These are phyloP conservation scores for Suricata suricatta DNA, from an alignment of 2,113 vertebrate species.

Conservation along the genomic window DNA sequence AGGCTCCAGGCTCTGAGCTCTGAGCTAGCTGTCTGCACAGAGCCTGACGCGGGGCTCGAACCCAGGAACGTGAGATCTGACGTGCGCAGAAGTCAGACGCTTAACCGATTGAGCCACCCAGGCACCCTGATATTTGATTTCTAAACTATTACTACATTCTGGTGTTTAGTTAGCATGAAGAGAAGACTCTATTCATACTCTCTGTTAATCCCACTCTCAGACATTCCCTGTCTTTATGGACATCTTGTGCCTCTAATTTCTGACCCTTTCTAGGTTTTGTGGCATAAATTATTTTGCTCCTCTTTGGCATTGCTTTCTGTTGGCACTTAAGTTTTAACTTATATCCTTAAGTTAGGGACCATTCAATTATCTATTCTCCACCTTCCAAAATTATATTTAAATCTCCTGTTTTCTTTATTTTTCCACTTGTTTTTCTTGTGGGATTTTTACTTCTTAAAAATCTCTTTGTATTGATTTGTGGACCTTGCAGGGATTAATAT, in stretches of 20 bases:
- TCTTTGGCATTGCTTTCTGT: background rate
- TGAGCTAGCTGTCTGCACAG: no score
- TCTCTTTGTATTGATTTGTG: background rate
- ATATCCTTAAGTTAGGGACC: background rate
- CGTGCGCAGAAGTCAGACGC: no score
- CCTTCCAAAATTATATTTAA: background rate
- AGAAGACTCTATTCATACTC: background rate
- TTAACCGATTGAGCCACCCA: no score
- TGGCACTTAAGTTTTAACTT: background rate
- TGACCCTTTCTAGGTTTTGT: background rate
- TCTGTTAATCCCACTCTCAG: background rate
- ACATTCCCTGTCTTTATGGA: background rate
- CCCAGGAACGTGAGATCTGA: no score
- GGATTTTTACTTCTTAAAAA: background rate
- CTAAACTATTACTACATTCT: background rate
- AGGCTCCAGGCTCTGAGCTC: no score
- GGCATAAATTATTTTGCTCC: background rate
- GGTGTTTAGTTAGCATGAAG: background rate
- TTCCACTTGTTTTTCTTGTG: background rate
- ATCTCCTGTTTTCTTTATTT: background rate
- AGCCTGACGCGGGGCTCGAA: no score
- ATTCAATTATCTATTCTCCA: background rate
- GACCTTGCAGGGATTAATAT: background rate
- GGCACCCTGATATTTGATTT: background rate
- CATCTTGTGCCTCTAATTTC: background rate